Evolutionary conservation across 2,888 invertebrate genomes (phyloP).

Genomic region (Eulithis testata): DNA sequence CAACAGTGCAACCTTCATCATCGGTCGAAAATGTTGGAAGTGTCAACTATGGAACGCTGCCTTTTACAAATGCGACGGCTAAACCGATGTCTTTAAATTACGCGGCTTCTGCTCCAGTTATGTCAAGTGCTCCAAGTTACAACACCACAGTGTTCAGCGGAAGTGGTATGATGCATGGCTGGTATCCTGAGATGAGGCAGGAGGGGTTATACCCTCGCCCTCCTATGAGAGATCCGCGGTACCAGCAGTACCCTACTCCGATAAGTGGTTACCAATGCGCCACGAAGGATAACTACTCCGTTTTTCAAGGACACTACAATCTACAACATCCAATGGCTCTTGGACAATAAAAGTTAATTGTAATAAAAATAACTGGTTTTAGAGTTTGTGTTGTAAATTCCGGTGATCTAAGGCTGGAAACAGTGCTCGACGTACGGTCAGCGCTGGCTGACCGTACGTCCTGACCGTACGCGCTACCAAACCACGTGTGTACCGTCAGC

Average conservation of each 20-base stretch:
- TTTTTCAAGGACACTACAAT: constrained; percentile 81
- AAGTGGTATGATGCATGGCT: constrained; percentile 62
- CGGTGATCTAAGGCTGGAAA: constrained; percentile 18
- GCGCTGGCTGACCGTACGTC: too few species aligned
- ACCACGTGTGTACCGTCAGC: too few species aligned
- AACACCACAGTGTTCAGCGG: constrained; percentile 59
- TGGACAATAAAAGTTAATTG: constrained; percentile 63
- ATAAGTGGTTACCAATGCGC: constrained; percentile 76
- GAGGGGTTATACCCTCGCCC: constrained; percentile 66
- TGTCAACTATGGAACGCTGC: constrained; percentile 67
- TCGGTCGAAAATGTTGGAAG: constrained; percentile 67
- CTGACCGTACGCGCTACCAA: too few species aligned
- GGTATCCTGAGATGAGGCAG: constrained; percentile 72
- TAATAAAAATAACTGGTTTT: constrained; percentile 4
- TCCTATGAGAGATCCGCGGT: constrained; percentile 66
- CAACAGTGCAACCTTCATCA: constrained; percentile 34
- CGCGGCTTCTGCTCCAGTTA: constrained; percentile 45
- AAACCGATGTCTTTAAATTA: constrained; percentile 65
- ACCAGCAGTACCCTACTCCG: constrained; percentile 72
- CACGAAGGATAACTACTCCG: constrained; percentile 75
- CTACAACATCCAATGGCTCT: constrained; percentile 77
- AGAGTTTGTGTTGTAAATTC: constrained; percentile 16
- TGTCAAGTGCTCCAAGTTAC: constrained; percentile 55
- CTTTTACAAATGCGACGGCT: constrained; percentile 50
- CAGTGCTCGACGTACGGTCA: too few species aligned